phyloP scores from a whole-genome alignment of 2,888 invertebrate species.

The Drosophila tripunctata region DNA sequence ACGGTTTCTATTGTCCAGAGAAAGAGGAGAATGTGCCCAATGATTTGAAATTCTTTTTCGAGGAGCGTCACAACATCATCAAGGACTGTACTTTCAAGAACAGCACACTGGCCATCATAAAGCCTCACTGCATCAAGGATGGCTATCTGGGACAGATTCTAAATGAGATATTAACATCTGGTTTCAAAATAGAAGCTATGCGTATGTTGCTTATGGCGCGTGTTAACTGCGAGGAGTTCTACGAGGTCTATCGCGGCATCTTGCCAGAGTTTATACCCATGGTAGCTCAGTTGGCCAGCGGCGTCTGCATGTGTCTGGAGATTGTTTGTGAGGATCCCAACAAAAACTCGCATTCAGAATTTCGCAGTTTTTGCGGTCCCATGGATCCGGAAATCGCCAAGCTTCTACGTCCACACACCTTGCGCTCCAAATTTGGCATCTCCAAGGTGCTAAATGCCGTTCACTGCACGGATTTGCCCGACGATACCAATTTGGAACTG shows the following conservation, averaged over 20 bases:
- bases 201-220: constrained; percentile 92
- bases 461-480: constrained; percentile 96
- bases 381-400: constrained; percentile 95
- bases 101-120: constrained; percentile 92
- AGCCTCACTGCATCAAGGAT: constrained; percentile 94
- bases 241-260: constrained; percentile 96
- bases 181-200: constrained; percentile 91
- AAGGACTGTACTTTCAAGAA: constrained; percentile 87
- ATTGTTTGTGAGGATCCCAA: constrained; percentile 87
- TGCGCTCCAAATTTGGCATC: constrained; percentile 93
- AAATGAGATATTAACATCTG: constrained; percentile 89
- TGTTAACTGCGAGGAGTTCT: constrained; percentile 94
- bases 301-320: constrained; percentile 94
- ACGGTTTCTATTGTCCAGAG: constrained; percentile 89
- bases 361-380: constrained; percentile 94
- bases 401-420: constrained; percentile 91
- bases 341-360: constrained; percentile 87
- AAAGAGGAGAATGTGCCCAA: constrained; percentile 83
- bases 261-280: constrained; percentile 92
- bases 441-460: constrained; percentile 94
- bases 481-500: constrained; percentile 93
- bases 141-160: constrained; percentile 89
- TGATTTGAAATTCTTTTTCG: constrained; percentile 87
- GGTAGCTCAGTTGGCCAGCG: constrained; percentile 93
- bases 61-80: constrained; percentile 85